These are phyloP conservation scores for Nannobrachium achirus DNA, from an alignment of 2,113 vertebrate species.

Conservation along the genomic window DNA sequence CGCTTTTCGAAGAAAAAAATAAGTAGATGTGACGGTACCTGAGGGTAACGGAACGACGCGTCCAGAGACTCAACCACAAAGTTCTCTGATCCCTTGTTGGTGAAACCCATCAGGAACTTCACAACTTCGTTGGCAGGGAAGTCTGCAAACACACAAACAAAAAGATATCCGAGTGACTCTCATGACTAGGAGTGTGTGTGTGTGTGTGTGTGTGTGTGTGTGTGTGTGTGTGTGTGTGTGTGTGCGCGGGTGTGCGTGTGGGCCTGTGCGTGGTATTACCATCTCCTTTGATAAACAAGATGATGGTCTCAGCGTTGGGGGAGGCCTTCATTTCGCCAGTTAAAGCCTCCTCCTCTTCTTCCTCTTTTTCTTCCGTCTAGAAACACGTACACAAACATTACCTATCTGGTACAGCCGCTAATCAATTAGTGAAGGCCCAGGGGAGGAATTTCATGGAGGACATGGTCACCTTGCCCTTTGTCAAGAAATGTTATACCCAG, in stretches of 20 bases:
- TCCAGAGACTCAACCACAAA: conserved; percentile 95
- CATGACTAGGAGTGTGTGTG: no score
- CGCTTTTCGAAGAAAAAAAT: no score
- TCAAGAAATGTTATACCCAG: no score
- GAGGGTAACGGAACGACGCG: conserved; percentile 97
- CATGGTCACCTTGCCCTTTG: no score
- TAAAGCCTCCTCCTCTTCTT: conserved; percentile 86
- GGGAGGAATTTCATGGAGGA: no score
- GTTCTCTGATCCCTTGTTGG: conserved; percentile 92
- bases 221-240: no score
- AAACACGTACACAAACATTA: conserved; percentile 46
- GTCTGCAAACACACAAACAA: conserved; percentile 73
- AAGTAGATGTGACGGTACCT: conserved; percentile 56
- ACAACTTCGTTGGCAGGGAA: conserved; percentile 98
- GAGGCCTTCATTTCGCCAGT: conserved; percentile 95
- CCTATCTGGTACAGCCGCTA: no score
- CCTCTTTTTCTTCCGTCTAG: conserved; percentile 93
- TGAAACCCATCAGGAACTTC: conserved; percentile 97
- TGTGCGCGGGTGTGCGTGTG: no score
- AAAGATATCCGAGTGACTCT: no score
- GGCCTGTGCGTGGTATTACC: conserved; percentile 71
- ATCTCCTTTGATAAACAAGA: conserved; percentile 97
- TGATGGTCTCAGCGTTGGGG: conserved; percentile 94
- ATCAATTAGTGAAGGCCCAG: no score
- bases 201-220: no score